Conservation (phyloP, 2,888 invertebrate species). For the Lochmaea crataegi region DNA sequence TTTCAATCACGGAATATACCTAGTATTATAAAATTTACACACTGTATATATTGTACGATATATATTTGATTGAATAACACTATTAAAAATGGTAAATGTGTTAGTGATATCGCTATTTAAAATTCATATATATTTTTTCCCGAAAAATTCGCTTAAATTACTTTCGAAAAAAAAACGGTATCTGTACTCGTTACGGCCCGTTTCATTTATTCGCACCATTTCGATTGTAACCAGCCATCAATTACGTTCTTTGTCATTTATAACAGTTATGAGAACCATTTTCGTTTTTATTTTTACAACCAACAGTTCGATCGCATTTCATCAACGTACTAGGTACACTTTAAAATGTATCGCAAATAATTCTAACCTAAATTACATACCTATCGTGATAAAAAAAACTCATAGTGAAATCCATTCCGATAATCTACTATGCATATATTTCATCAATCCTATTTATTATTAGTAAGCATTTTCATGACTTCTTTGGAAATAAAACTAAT, state of each 20-base stretch:
- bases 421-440: background rate
- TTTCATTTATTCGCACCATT: slow-evolving; percentile 1
- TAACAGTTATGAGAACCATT: slow-evolving; percentile 7
- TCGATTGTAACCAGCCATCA: slow-evolving; percentile 9
- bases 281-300: slow-evolving; percentile 7
- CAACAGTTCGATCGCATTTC: background rate
- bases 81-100: background rate
- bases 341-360: background rate
- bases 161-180: background rate
- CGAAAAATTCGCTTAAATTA: background rate
- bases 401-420: too few species aligned
- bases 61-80: too few species aligned
- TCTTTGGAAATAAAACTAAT: background rate
- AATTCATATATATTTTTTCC: background rate
- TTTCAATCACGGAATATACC: too few species aligned
- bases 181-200: background rate
- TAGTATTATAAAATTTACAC: too few species aligned
- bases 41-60: too few species aligned
- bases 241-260: slow-evolving; percentile 14
- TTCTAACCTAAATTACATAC: background rate
- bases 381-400: background rate
- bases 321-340: background rate
- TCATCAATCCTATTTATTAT: background rate
- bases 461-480: too few species aligned
- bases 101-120: background rate